Conservation (phyloP, 37 sponge, comb jelly and placozoan species). For the Mnemiopsis leidyi region DNA sequence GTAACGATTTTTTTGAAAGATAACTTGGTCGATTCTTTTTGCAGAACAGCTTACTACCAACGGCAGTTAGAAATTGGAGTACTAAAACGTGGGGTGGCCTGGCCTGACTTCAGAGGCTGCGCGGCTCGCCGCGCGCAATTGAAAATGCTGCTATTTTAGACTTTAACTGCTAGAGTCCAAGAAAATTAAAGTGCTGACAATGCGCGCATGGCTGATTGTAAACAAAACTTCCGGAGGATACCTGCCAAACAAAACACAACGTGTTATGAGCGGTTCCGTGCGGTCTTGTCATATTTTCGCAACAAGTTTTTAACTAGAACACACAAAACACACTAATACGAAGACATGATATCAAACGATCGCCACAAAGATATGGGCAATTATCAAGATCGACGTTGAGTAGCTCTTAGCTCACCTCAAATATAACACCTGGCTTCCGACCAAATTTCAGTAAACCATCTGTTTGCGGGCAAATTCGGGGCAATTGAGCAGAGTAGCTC, state of each 20-base stretch:
- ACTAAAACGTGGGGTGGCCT: too few species aligned
- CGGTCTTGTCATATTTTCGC: background rate
- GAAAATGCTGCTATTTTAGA: background rate
- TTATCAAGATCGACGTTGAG: too few species aligned
- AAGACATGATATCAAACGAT: too few species aligned
- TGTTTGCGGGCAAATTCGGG: background rate
- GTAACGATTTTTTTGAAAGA: too few species aligned
- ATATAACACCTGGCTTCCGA: background rate
- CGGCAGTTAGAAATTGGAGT: too few species aligned
- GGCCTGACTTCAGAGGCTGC: too few species aligned
- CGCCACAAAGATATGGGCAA: too few species aligned
- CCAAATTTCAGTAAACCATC: background rate
- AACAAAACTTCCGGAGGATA: conserved; percentile 56
- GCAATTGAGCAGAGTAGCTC: too few species aligned
- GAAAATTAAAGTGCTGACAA: conserved; percentile 6
- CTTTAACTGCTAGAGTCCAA: background rate
- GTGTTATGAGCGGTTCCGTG: background rate
- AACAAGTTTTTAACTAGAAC: too few species aligned
- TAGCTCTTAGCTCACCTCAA: background rate
- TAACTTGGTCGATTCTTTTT: too few species aligned
- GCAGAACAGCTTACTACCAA: too few species aligned
- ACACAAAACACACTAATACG: too few species aligned
- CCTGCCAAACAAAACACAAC: background rate
- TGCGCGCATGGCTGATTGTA: background rate
- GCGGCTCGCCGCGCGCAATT: background rate